These are phyloP conservation scores for Papilio helenus DNA, from an alignment of 1,140 invertebrate genomes.

Conservation along the genomic window DNA sequence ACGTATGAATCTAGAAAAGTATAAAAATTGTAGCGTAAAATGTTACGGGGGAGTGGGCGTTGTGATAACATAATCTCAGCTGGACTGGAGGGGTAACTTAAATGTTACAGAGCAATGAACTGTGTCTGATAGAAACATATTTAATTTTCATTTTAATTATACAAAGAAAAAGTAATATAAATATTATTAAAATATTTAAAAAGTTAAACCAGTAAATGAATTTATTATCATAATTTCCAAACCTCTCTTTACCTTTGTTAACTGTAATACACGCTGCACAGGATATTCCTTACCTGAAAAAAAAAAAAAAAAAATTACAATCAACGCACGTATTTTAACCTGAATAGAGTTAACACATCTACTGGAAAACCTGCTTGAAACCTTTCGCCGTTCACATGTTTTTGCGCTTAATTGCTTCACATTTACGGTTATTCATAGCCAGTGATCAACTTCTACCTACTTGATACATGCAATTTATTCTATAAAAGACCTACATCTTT, in stretches of 20 bases:
- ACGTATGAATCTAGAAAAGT: no score
- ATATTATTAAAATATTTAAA: not conserved
- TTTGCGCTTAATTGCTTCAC: not conserved
- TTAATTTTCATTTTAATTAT: not conserved
- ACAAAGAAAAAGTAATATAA: not conserved
- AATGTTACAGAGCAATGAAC: not conserved
- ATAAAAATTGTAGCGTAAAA: no score
- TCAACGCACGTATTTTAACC: not conserved
- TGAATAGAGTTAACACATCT: not conserved
- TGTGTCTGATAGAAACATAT: not conserved
- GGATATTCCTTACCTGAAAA: not conserved
- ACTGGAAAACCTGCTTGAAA: not conserved
- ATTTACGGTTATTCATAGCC: not conserved
- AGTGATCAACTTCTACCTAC: not conserved
- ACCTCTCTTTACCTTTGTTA: not conserved
- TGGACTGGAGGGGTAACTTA: not conserved
- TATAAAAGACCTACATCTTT: not conserved
- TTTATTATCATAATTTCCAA: not conserved
- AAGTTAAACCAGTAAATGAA: not conserved
- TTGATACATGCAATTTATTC: not conserved
- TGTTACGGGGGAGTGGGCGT: not conserved
- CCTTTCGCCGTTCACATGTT: not conserved
- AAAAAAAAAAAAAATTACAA: not conserved
- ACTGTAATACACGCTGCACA: not conserved
- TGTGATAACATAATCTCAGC: not conserved